Conservation (phyloP, 2,888 invertebrate species). For the Prosopocoilus inquinatus region DNA sequence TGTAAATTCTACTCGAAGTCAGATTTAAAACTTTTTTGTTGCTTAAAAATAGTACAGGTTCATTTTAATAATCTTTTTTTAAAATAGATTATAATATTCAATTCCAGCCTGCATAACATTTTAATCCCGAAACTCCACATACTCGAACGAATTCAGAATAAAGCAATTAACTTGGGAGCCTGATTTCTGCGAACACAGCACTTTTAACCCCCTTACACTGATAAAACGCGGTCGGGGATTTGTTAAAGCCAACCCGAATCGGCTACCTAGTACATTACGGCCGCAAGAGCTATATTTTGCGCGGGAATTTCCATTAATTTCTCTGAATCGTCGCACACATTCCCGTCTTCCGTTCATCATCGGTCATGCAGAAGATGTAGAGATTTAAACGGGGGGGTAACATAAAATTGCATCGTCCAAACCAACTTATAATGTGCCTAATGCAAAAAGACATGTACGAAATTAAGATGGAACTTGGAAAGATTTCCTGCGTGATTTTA, state of each 20-base stretch:
- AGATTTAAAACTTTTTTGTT: neutral
- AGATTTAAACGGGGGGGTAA: conserved; percentile 33
- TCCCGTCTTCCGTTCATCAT: conserved; percentile 41
- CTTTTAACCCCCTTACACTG: conserved; percentile 47
- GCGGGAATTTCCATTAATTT: conserved; percentile 48
- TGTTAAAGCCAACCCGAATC: conserved; percentile 39
- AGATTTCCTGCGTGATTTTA: too few species aligned
- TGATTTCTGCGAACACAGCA: conserved; percentile 47
- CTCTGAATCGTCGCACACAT: conserved; percentile 43
- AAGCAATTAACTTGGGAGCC: conserved; percentile 3
- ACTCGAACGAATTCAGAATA: neutral
- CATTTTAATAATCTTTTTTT: too few species aligned
- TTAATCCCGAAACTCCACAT: too few species aligned
- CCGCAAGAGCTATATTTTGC: conserved; percentile 45
- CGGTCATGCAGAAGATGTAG: conserved; percentile 43
- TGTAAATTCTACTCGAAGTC: neutral
- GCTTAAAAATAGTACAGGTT: too few species aligned
- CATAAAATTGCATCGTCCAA: neutral
- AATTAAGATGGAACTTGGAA: too few species aligned
- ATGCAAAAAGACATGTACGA: too few species aligned
- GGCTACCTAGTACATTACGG: conserved; percentile 35
- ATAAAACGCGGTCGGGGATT: conserved; percentile 46
- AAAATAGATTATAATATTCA: too few species aligned
- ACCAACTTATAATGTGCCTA: neutral
- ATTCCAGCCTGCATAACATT: too few species aligned